These are phyloP conservation scores for Danio aesculapii DNA, from an alignment of 2,797 vertebrate species.

Conservation along the genomic window DNA sequence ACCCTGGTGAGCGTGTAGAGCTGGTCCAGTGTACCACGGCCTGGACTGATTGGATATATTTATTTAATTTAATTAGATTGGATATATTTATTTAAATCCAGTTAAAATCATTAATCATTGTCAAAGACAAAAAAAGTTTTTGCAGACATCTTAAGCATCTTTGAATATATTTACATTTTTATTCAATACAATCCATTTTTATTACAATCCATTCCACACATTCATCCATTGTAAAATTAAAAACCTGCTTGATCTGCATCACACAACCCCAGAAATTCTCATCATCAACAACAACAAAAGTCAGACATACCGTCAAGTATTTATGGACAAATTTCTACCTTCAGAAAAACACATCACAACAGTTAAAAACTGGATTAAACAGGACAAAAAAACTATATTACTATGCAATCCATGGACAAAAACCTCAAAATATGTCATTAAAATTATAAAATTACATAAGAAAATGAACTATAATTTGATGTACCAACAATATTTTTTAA, in stretches of 20 bases:
- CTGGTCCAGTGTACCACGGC: too few relatives aligned
- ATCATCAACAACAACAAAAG: not conserved
- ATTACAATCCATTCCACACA: slow-evolving; percentile 18
- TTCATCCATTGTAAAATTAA: slow-evolving; percentile 26
- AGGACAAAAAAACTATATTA: not conserved
- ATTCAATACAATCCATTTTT: slow-evolving; percentile 21
- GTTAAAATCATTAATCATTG: not conserved
- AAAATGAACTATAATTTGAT: not conserved
- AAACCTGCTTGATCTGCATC: not conserved
- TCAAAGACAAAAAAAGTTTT: not conserved
- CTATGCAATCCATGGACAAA: slow-evolving; percentile 16
- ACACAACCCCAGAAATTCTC: not conserved
- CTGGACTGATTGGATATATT: too few relatives aligned
- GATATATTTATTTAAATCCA: not conserved
- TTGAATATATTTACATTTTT: slow-evolving; percentile 12
- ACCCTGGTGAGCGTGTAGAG: too few relatives aligned
- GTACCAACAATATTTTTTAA: not conserved
- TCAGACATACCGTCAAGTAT: not conserved
- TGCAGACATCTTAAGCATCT: not conserved
- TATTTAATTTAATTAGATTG: not conserved
- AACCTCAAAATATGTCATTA: slow-evolving; percentile 7
- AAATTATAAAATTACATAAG: slow-evolving; percentile 33
- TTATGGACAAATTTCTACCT: not conserved
- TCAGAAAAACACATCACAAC: slow-evolving; percentile 30
- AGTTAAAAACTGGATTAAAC: not conserved